A percentile compares a stretch with the other conserved stretches of the same genome.
Evolutionary conservation across 2,113 vertebrate species (phyloP).

Genomic region (Xiphophorus hellerii): DNA sequence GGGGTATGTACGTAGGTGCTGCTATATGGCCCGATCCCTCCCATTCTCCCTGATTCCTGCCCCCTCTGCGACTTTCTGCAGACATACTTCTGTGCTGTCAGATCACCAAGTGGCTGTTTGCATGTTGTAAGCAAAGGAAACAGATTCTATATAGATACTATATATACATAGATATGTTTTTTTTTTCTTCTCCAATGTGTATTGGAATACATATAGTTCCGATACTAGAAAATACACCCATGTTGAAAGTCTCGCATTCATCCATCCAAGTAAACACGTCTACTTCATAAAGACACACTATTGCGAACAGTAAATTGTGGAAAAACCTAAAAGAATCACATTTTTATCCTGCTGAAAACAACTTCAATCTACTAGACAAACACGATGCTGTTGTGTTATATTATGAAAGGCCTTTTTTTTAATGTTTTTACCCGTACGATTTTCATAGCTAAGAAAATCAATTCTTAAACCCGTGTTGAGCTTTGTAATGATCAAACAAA

Average conservation of each 20-base stretch:
- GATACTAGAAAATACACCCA: constrained; percentile 57
- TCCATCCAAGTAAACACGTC: constrained; percentile 32
- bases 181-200: constrained; percentile 51
- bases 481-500: constrained; percentile 75
- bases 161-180: constrained; percentile 80
- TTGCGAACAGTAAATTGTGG: constrained; percentile 62
- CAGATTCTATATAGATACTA: constrained; percentile 81
- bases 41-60: constrained; percentile 38
- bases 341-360: constrained; percentile 72
- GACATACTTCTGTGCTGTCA: constrained; percentile 82
- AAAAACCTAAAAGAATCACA: constrained; percentile 65
- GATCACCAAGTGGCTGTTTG: constrained; percentile 86
- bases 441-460: constrained; percentile 62
- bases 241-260: constrained; percentile 35
- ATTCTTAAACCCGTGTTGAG: constrained; percentile 70
- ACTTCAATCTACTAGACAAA: constrained; percentile 77
- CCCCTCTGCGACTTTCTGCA: constrained; percentile 59
- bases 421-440: constrained; percentile 60
- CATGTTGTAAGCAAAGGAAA: constrained; percentile 85
- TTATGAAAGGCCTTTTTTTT: constrained; percentile 67
- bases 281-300: constrained; percentile 39
- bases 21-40: constrained; percentile 45
- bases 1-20: constrained; percentile 52
- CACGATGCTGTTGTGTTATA: constrained; percentile 82
- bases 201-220: constrained; percentile 70